Evolutionary conservation across 2,113 vertebrate genomes (phyloP).

Genomic region (Mus pahari): DNA sequence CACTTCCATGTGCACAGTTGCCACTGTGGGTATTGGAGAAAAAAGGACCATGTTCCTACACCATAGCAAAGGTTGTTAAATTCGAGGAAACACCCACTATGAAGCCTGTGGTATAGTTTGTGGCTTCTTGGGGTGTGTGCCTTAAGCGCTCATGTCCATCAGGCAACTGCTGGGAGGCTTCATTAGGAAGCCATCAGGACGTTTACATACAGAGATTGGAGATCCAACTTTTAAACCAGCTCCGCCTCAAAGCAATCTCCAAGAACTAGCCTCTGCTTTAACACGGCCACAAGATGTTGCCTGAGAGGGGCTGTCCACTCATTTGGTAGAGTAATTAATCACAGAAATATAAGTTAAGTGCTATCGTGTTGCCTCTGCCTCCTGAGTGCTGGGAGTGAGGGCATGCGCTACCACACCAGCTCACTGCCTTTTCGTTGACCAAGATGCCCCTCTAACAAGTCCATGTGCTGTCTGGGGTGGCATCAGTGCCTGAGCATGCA

Average conservation of each 20-base stretch:
- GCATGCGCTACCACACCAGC: not conserved
- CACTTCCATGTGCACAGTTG: not conserved
- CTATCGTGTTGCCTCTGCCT: not conserved
- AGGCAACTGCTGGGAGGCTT: slow-evolving; percentile 3
- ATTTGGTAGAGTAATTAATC: not conserved
- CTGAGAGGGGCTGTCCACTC: not conserved
- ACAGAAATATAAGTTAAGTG: no score
- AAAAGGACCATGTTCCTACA: not conserved
- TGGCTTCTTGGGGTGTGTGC: slow-evolving; percentile 3
- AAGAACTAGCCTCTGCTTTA: not conserved
- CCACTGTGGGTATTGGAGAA: not conserved
- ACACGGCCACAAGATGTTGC: not conserved
- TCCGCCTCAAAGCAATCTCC: slow-evolving; percentile 15
- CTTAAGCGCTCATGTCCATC: not conserved
- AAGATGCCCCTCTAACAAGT: not conserved
- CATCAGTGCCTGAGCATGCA: not conserved
- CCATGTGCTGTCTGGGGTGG: not conserved
- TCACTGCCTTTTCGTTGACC: not conserved
- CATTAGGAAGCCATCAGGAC: slow-evolving; percentile 42
- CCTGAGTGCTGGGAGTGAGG: not conserved
- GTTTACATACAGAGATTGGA: not conserved
- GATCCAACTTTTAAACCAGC: not conserved
- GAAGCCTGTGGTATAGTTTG: not conserved
- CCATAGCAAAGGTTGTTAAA: slow-evolving; percentile 13
- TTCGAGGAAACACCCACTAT: slow-evolving; percentile 54